Evolutionary conservation across 2,797 vertebrate genomes (phyloP), one percentile per base, ranked within the genome.

Genomic region (Synaphobranchus kaupii): DNA sequence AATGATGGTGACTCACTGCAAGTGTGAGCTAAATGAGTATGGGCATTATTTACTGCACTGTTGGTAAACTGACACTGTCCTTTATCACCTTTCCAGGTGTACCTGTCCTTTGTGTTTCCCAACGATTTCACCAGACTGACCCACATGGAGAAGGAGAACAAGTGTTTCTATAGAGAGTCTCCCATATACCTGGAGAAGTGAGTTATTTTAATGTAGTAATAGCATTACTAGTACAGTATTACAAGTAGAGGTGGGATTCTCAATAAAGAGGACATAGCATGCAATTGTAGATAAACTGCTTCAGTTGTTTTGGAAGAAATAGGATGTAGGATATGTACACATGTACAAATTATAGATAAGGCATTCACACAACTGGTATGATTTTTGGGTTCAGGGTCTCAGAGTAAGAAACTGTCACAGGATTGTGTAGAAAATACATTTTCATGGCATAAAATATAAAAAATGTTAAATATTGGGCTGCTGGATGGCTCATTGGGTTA

Each of bases 61-160:
- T n/a, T 7, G 31, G 12, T 52, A n/a, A 22, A 50, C 80, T 20
- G n/a, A 56, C 28, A 44, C 15, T 31, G 25, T 73, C 12, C 52
- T 84, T 87, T 87, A 63, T 78, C 39, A n/a, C 54, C 48, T 66
- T 76, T 68, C 56, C 93, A 99, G 99, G 98, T 99, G 86, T 99
- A 99, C 94, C 96, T 99, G 90, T 98, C 98, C 2, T 99, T 99
- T 0, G 98, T 99, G 48, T 99, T 99, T 89, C 99, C 99, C 86
- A 99, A 99, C 0, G 99, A 99, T 94, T 98, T 97, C 93, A 99
- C 99, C 0, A 97, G 99, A 86, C 98, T 99, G 90, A 99, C 99
- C 0, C 99, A 99, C 94, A 99, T 99, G 99, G 99, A 99, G 93
- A 96, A 95, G 0, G 98, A 99, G 90, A 99, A 99, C 95, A 99